phyloP scores from a whole-genome alignment of 2,888 invertebrate species.

The Syrista parreyssii region DNA sequence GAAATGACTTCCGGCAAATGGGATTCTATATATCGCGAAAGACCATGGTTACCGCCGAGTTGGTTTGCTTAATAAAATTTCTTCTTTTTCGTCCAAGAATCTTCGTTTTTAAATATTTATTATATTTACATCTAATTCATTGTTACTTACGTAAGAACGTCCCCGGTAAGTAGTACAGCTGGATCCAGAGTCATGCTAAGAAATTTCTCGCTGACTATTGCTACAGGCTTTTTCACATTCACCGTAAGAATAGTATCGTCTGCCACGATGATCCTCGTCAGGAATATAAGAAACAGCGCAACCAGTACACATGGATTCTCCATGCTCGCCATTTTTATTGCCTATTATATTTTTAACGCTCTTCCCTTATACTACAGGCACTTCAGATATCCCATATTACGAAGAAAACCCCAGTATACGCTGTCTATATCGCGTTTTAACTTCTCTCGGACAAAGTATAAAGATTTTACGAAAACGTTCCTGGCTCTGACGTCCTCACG shows the following conservation, averaged over 20 bases:
- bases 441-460: neutral
- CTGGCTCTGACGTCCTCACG: neutral
- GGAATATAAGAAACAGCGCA: neutral
- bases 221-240: constrained; percentile 72
- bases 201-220: constrained; percentile 77
- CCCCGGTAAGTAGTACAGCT: constrained; percentile 70
- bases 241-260: constrained; percentile 72
- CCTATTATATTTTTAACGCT: neutral
- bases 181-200: constrained; percentile 81
- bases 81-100: neutral
- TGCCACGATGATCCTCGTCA: constrained; percentile 27
- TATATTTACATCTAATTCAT: neutral
- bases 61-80: neutral
- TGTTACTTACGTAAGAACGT: constrained; percentile 63
- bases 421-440: constrained; percentile 18
- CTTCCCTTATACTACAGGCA: neutral
- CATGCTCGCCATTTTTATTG: neutral
- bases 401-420: constrained; percentile 15
- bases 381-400: neutral
- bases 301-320: neutral
- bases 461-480: neutral
- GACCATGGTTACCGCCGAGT: neutral
- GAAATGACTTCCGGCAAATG: neutral
- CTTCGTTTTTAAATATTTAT: neutral
- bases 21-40: neutral